phyloP scores from a whole-genome alignment of 1,140 invertebrate species.

The Spodoptera litura region DNA sequence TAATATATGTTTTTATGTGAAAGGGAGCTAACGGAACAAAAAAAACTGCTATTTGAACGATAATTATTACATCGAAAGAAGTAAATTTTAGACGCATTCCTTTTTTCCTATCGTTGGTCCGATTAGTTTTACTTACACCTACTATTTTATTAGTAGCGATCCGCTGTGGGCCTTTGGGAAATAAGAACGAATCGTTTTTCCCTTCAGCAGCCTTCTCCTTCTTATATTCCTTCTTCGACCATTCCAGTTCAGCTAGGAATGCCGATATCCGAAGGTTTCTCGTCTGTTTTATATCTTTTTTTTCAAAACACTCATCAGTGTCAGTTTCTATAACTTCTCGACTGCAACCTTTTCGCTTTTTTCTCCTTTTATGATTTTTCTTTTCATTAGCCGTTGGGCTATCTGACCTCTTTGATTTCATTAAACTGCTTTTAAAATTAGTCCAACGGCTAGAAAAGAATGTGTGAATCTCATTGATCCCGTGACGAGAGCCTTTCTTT shows the following conservation, averaged over 20 bases:
- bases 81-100: too few relatives aligned
- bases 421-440: slow-evolving; percentile 16
- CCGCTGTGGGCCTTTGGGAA: background rate
- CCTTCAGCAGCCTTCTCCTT: background rate
- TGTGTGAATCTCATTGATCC: slow-evolving; percentile 22
- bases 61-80: too few relatives aligned
- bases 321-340: background rate
- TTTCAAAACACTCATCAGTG: background rate
- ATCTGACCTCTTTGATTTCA: slow-evolving; percentile 2
- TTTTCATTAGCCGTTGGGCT: slow-evolving; percentile 25
- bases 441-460: slow-evolving; percentile 40
- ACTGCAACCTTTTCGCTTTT: slow-evolving; percentile 49
- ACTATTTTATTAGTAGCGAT: slow-evolving; percentile 22
- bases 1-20: too few relatives aligned
- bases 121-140: slow-evolving; percentile 29
- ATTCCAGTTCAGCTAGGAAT: slow-evolving; percentile 56
- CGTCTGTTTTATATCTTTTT: slow-evolving; percentile 47
- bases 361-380: slow-evolving; percentile 59
- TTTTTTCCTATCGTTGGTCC: too few relatives aligned
- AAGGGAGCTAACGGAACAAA: too few relatives aligned
- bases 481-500: slow-evolving; percentile 5
- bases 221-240: slow-evolving; percentile 52
- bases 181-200: background rate
- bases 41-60: too few relatives aligned
- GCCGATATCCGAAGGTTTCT: slow-evolving; percentile 58